These are phyloP conservation scores for Pristionchus japonicus DNA, from an alignment of 2,888 invertebrate genomes.

Conservation along the genomic window DNA sequence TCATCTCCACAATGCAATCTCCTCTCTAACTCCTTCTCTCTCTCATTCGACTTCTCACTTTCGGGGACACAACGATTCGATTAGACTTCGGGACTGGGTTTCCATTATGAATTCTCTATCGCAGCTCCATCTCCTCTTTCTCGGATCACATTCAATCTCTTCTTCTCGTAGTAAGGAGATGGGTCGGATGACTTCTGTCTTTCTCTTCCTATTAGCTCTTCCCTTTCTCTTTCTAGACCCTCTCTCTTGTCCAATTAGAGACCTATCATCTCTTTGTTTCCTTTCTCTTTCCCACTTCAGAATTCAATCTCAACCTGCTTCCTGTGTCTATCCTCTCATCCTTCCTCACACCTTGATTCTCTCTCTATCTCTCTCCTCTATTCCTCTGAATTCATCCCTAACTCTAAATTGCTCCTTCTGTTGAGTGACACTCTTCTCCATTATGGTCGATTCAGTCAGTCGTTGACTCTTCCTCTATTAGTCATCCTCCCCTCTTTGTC, in stretches of 20 bases:
- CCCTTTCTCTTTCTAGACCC: not conserved
- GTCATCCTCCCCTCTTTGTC: not conserved
- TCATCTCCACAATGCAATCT: conserved; percentile 26
- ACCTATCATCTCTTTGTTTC: not conserved
- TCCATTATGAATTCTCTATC: conserved; percentile 38
- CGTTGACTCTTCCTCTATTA: not conserved
- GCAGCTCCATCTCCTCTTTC: conserved; percentile 27
- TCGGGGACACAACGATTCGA: conserved; percentile 15
- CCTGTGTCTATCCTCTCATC: not conserved
- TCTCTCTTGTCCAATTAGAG: not conserved
- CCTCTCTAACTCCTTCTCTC: no score
- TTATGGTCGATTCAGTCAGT: conserved; percentile 2
- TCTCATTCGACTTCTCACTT: conserved; percentile 23
- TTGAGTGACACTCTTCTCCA: conserved; percentile 30
- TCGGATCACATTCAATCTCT: conserved; percentile 32
- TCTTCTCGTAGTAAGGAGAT: conserved; percentile 41
- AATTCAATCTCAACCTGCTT: conserved; percentile 16
- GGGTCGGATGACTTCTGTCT: conserved; percentile 34
- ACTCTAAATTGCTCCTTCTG: conserved; percentile 20
- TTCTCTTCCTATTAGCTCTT: conserved; percentile 2
- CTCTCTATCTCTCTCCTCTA: not conserved
- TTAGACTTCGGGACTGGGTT: not conserved
- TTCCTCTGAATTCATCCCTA: not conserved
- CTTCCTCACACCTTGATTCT: conserved; percentile 33
- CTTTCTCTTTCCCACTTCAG: not conserved